Percentiles rank a stretch among this genome's conserved stretches.
These are phyloP conservation scores for Ptychoptera albimana DNA, from an alignment of 2,888 invertebrate species.

Conservation along the genomic window DNA sequence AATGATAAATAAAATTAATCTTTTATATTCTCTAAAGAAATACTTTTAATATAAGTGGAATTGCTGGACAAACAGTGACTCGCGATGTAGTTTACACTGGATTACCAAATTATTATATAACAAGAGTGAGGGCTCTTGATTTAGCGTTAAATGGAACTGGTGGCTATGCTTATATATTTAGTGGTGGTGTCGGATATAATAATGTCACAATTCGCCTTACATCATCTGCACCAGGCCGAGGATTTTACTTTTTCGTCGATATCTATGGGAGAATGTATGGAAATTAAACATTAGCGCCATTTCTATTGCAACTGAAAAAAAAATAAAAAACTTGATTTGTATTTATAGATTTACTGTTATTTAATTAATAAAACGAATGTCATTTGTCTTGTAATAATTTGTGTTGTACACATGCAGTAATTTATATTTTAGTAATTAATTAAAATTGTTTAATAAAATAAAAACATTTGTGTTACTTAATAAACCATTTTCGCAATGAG, in stretches of 20 bases:
- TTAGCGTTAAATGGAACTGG: constrained; percentile 4
- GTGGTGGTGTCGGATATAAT: constrained; percentile 6
- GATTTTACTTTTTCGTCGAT: constrained; percentile 6
- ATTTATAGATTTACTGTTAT: too few relatives aligned
- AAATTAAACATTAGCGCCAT: background rate
- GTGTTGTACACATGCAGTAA: too few relatives aligned
- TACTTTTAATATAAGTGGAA: constrained; percentile 4
- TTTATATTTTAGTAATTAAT: too few relatives aligned
- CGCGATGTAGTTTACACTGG: background rate
- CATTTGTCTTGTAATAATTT: too few relatives aligned
- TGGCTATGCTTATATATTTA: constrained; percentile 5
- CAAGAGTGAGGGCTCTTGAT: constrained; percentile 5
- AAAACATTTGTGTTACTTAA: too few relatives aligned
- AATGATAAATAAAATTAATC: background rate
- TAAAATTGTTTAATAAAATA: too few relatives aligned
- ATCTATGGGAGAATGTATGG: constrained; percentile 4
- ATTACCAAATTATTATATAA: background rate
- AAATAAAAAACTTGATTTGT: too few relatives aligned
- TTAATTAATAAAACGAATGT: too few relatives aligned
- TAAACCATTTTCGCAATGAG: too few relatives aligned
- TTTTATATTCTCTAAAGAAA: background rate
- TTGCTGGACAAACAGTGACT: background rate
- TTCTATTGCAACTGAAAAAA: too few relatives aligned
- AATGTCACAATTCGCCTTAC: constrained; percentile 4
- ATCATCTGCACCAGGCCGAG: constrained; percentile 5